phyloP scores from a whole-genome alignment of 2,113 vertebrate species.

The Urocitellus parryii region DNA sequence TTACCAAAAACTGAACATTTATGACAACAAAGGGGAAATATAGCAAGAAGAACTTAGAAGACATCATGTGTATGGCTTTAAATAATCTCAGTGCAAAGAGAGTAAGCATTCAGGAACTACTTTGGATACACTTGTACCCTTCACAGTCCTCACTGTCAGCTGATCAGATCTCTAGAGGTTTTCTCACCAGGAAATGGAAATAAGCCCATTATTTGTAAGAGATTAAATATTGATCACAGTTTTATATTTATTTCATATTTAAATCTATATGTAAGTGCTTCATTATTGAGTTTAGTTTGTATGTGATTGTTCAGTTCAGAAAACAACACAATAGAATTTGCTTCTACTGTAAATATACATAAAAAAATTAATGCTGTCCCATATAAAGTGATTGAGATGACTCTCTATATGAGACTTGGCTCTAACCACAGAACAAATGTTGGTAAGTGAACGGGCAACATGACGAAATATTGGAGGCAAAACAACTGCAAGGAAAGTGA shows the following conservation, averaged over 20 bases:
- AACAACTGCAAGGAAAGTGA: not conserved
- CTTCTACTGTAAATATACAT: conserved; percentile 46
- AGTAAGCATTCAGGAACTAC: not conserved
- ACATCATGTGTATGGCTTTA: not conserved
- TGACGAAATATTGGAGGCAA: conserved; percentile 18
- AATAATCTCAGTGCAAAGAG: not conserved
- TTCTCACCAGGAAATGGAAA: conserved; percentile 81
- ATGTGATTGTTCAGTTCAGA: conserved; percentile 51
- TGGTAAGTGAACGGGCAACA: not conserved
- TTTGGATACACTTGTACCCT: conserved; percentile 37
- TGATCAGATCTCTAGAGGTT: conserved; percentile 54
- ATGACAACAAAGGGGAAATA: not conserved
- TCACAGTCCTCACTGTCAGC: conserved; percentile 33
- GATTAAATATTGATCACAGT: conserved; percentile 82
- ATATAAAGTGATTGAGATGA: not conserved
- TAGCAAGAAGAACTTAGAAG: not conserved
- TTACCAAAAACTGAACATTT: not conserved
- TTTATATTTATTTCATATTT: conserved; percentile 80
- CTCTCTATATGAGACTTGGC: not conserved
- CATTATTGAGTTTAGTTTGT: conserved; percentile 69
- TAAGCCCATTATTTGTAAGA: conserved; percentile 78
- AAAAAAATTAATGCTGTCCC: conserved; percentile 24
- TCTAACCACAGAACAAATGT: not conserved
- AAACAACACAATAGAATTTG: conserved; percentile 16
- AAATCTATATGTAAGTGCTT: conserved; percentile 80